These are phyloP conservation scores for Rousettus leschenaultii DNA, from an alignment of 2,113 vertebrate genomes.

Conservation along the genomic window DNA sequence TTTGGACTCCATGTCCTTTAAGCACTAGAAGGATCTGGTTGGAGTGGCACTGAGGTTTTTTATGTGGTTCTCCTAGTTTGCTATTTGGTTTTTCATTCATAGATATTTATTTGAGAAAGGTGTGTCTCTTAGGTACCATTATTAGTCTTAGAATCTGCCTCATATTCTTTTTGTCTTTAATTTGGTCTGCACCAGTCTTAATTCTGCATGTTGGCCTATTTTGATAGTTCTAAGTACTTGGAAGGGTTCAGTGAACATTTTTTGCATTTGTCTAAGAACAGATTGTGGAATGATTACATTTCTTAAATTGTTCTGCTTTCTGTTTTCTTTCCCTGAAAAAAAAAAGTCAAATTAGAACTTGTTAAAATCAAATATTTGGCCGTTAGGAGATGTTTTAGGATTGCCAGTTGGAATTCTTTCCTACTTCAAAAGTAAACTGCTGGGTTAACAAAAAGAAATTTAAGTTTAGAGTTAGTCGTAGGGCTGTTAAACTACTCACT, in stretches of 20 bases:
- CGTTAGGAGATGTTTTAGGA: conserved; percentile 17
- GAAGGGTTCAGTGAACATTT: not conserved
- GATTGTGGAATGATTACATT: not conserved
- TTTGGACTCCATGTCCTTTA: not conserved
- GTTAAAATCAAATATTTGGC: conserved; percentile 36
- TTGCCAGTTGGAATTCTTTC: conserved; percentile 30
- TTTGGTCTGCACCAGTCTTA: not conserved
- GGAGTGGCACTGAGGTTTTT: not conserved
- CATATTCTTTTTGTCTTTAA: not conserved
- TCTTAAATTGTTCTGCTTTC: conserved; percentile 41
- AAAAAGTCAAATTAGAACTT: conserved; percentile 10
- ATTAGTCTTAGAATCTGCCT: not conserved
- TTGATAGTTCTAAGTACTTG: conserved; percentile 5
- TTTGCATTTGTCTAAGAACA: conserved; percentile 11
- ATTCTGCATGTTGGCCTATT: not conserved
- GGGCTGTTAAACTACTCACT: not conserved
- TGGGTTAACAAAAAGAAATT: not conserved
- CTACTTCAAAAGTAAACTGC: not conserved
- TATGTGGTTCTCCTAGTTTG: not conserved
- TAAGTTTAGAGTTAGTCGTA: conserved; percentile 16
- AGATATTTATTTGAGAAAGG: not conserved
- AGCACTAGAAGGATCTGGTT: not conserved
- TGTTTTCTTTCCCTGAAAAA: not conserved
- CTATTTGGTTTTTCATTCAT: not conserved
- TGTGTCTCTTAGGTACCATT: not conserved